Conservation (phyloP, 2,797 vertebrate species). For the Anolis apletophallus region DNA sequence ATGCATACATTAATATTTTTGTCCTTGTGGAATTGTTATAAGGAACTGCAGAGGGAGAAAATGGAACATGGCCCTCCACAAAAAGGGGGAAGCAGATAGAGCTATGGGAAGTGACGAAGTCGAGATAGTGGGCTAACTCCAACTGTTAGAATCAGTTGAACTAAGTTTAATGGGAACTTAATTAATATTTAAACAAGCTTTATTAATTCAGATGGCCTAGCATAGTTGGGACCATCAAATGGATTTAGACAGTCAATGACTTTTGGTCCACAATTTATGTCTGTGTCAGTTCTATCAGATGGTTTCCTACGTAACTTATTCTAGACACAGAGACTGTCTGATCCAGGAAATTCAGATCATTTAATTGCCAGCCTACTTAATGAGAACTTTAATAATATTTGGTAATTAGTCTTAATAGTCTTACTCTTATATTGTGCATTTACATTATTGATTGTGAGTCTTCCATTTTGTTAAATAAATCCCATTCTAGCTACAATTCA, state of each 20-base stretch:
- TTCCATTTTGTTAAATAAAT: conserved; percentile 1
- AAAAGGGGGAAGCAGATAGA: too few species aligned
- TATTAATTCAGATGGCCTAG: too few species aligned
- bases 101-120: background rate
- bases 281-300: too few species aligned
- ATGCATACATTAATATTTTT: background rate
- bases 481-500: background rate
- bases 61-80: background rate
- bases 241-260: background rate
- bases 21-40: background rate
- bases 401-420: background rate
- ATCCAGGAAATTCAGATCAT: background rate
- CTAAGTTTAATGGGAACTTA: too few species aligned
- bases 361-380: background rate
- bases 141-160: too few species aligned
- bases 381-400: background rate
- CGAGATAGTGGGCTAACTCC: too few species aligned
- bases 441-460: background rate
- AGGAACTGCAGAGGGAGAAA: background rate
- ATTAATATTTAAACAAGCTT: too few species aligned
- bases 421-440: background rate
- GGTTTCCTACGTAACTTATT: background rate
- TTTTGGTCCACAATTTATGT: background rate
- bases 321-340: background rate
- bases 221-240: too few species aligned